Percentiles rank a stretch among this genome's conserved stretches.
These are phyloP conservation scores for Formica aserva DNA, from an alignment of 2,888 invertebrate genomes.

Conservation along the genomic window DNA sequence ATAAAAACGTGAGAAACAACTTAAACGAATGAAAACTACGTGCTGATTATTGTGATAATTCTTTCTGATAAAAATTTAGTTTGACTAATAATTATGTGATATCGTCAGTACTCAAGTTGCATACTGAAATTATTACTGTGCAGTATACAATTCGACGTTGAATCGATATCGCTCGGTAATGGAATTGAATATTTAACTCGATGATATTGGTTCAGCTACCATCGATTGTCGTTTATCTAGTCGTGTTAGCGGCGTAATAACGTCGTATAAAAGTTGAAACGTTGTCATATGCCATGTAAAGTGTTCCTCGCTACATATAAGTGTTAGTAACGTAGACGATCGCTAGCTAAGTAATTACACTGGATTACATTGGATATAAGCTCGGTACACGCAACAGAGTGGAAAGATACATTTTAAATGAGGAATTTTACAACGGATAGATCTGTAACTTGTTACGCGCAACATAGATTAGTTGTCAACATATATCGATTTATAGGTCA, in stretches of 20 bases:
- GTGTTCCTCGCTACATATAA: background rate
- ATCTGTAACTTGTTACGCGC: background rate
- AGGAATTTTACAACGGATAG: slow-evolving; percentile 26
- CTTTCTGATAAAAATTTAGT: background rate
- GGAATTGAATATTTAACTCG: slow-evolving; percentile 46
- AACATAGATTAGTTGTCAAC: slow-evolving; percentile 33
- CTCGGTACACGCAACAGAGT: background rate
- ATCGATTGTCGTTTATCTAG: slow-evolving; percentile 41
- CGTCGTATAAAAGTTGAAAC: slow-evolving; percentile 21
- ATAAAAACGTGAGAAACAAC: background rate
- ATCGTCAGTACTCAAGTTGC: background rate
- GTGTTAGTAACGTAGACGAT: background rate
- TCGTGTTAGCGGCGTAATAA: slow-evolving; percentile 8
- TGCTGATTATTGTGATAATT: background rate
- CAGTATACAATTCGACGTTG: slow-evolving; percentile 24
- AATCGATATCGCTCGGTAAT: slow-evolving; percentile 41
- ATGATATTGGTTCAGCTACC: slow-evolving; percentile 33
- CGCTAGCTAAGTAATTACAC: slow-evolving; percentile 34
- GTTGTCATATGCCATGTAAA: background rate
- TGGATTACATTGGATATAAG: slow-evolving; percentile 8
- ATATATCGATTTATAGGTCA: slow-evolving; percentile 22
- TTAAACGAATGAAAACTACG: background rate
- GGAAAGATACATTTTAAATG: slow-evolving; percentile 14
- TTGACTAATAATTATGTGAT: slow-evolving; percentile 11
- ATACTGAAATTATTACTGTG: slow-evolving; percentile 22